Base-by-base conservation (phyloP, 2,888 invertebrate species). In the Drosophila nr. medialis region DNA sequence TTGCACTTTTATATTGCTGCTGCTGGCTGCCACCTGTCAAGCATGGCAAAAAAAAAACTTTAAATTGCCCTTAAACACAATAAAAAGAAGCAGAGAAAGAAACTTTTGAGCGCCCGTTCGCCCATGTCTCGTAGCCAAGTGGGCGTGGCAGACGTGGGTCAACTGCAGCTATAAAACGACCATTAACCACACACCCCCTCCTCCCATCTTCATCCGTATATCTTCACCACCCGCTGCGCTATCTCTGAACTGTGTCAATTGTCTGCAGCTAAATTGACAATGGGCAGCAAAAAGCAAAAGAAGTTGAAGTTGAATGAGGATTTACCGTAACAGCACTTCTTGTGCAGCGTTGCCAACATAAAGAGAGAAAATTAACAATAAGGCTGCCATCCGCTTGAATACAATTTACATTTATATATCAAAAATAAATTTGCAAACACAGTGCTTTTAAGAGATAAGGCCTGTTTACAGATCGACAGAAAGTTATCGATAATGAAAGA, bases 161-260 rank as follows among this genome's bases (percentile, higher is more conserved):
- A 80, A 74, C 63, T 77, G 66, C 58, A 64, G 48, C 64, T 45
- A 45, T 45, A 45, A 70, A 66, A 62, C 72, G 56, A 56, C 70
- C 82, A 84, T 82, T 86, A 82, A 59, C 53, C 64, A 65, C 59
- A 68, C 50, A 21, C 21, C 18, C 4, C 18, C 38, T 11, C 13
- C 11, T 15, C 1, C 7, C 51, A 32, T 32, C 11, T 0, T 10
- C 32, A 32, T 11, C 34, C 8, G 2, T 4, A 45, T 45, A 2
- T 24, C 13, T 13, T 11, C 13, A 8, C 13, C 10, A 42, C 49
- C 36, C 6, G 10, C 5, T 15, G 49, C 3, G 58, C 54, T 56
- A 53, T 51, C 65, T 42, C 54, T 67, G 53, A 86, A 83, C 62
- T 79, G 71, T 81, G 83, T 83, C 86, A 81, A 81, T 76, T 40